Percentiles rank a stretch among this genome's conserved stretches.
Conservation (phyloP, 2,113 vertebrate genomes). For the Aspidoscelis tigris region DNA sequence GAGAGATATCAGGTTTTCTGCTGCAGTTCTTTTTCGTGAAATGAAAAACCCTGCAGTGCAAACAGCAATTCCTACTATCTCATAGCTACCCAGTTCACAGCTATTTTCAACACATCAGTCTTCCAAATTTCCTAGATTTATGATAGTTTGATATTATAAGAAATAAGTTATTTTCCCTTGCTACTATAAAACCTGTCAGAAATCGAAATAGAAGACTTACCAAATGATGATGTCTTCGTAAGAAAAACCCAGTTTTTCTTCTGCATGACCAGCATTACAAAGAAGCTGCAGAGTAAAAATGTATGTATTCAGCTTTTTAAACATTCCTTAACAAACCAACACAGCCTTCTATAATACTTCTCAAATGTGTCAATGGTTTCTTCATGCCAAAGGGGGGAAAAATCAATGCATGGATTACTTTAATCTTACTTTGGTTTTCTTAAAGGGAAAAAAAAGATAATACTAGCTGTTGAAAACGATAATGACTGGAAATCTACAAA, state of each 20-base stretch:
- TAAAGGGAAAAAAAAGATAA: neutral
- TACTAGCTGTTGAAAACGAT: neutral
- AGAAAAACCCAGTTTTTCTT: slow-evolving; percentile 95
- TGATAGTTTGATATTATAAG: neutral
- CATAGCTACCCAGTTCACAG: neutral
- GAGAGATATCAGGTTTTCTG: neutral
- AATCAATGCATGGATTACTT: neutral
- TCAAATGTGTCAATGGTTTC: neutral
- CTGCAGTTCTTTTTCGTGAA: neutral
- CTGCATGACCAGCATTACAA: slow-evolving; percentile 90
- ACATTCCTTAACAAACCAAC: accelerated
- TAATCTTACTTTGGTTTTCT: neutral
- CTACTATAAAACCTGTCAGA: too few species aligned
- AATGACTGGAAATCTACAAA: accelerated
- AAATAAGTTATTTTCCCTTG: neutral
- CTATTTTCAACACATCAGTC: neutral
- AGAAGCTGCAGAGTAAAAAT: slow-evolving; percentile 85
- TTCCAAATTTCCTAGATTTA: neutral
- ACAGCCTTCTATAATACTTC: neutral
- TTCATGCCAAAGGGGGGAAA: neutral
- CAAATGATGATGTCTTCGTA: slow-evolving; percentile 98
- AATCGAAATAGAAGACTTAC: slow-evolving; percentile 65
- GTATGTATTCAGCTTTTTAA: neutral
- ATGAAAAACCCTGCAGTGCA: neutral
- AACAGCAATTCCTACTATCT: neutral